Conservation (phyloP, 92 coral and sea anemone species). For the Bergia puertoricense region DNA sequence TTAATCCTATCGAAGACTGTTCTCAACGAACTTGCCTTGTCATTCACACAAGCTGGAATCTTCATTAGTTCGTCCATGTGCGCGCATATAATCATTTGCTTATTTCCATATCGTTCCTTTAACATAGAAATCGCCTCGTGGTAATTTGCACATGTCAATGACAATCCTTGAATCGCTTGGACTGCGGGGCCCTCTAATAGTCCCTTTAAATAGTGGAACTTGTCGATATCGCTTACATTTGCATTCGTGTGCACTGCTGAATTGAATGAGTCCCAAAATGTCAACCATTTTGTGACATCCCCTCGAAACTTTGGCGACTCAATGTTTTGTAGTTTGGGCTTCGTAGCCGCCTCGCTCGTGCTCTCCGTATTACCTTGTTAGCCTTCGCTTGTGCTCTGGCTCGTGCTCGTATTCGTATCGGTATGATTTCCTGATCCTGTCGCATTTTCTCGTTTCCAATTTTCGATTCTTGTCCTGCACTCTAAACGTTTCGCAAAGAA, state of each 20-base stretch:
- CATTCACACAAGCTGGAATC: slow-evolving; percentile 23
- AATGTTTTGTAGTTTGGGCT: slow-evolving; percentile 55
- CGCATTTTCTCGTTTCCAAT: neutral
- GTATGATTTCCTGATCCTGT: neutral
- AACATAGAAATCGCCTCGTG: neutral
- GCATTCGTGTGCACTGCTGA: slow-evolving; percentile 41
- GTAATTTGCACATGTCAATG: neutral
- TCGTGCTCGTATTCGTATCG: neutral
- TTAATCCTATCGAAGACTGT: slow-evolving; percentile 41
- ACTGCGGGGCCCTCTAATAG: neutral
- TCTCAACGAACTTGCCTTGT: slow-evolving; percentile 36
- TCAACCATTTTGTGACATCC: slow-evolving; percentile 50
- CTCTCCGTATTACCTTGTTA: neutral
- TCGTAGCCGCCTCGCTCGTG: slow-evolving; percentile 22
- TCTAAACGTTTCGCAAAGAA: neutral
- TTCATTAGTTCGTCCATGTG: slow-evolving; percentile 63
- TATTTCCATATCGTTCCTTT: slow-evolving; percentile 1
- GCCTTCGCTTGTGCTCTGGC: neutral
- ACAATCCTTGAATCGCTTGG: neutral
- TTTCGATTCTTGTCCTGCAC: slow-evolving; percentile 10
- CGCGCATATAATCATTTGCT: neutral
- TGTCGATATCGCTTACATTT: slow-evolving; percentile 7
- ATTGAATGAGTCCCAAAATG: slow-evolving; percentile 50
- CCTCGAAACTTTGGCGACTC: slow-evolving; percentile 44
- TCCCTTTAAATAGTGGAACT: slow-evolving; percentile 16